Base-by-base conservation (phyloP, 2,888 invertebrate genomes). In the Mimachlamys varia region DNA sequence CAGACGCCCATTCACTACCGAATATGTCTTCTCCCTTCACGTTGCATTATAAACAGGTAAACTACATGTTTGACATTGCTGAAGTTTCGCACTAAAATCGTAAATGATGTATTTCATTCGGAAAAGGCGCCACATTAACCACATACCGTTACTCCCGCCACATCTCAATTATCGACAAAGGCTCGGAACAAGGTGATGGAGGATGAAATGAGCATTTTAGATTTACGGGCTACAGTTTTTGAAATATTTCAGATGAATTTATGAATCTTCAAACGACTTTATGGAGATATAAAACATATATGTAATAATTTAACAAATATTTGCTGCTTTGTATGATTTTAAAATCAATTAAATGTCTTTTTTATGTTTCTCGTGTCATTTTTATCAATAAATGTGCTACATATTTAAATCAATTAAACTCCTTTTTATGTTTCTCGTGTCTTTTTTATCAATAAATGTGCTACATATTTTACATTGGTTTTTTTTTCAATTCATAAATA, bases 71-170 rank as follows among this genome's bases (percentile, higher is more conserved):
- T 76, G 76, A 76, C 76, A 76, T 76, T 76, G 76, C 27, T 33
- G 76, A 7, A 76, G 76, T 76, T 76, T 76, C 27, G 76, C 15
- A 76, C 76, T 76, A 33, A 33, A 76, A 76, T 76, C 27, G 19
- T 33, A 76, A 76, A 76, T 76, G 76, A 76, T 76, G 76, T 76
- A 76, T 76, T 76, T 76, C 33, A 76, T 76, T 76, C 76, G 76
- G 76, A 76, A 76, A 27, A 76, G 76, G 76, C 76, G 76, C 76
- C 76, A 76, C 76, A 76, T 76, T 76, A 13, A 76, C 76, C 76
- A 7, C 76, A 76, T 12, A 27, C 76, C 76, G 76, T 76, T 76
- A 76, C 15, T 22, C 33, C 76, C 12, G 76, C 27, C 76, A 76
- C 76, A 76, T 27, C 33, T 76, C 76, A 33, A 33, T 76, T 76